Base-by-base conservation (phyloP, 1,140 invertebrate genomes). In the Plodia interpunctella region DNA sequence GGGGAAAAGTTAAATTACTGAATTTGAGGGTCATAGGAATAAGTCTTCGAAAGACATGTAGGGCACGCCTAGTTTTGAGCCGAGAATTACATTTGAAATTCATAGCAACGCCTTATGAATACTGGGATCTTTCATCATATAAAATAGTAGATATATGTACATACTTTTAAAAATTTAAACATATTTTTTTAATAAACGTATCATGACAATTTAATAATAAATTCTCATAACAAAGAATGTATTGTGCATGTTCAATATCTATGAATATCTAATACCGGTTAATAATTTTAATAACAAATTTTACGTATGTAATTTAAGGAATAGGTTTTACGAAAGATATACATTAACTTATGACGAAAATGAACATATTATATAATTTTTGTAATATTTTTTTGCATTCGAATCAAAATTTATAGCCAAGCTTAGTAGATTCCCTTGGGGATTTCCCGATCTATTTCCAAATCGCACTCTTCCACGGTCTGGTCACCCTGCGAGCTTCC, bases 1-100 rank as follows among this genome's bases (percentile, higher is more conserved):
- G 87, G 87, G 87, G 87, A 84, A 87, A 89, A 88, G 83, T 89
- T 89, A 89, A 89, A 89, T 89, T 89, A 89, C 87, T 86, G 80
- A 89, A 88, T 89, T 89, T 89, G 85, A 81, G 87, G 87, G 87
- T 88, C 85, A 88, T 83, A 89, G 83, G 74, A 82, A 88, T 87
- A 89, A 87, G 82, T 87, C 87, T 89, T 80, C 62, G 60, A 70
- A 72, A 80, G 78, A 78, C 78, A 79, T 66, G 80, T 63, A 72
- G 68, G 77, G 77, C 68, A 80, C 76, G 81, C 76, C 76, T 64
- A 67, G 73, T 70, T 57, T 76, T 69, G 30, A 60, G 67, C 56
- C 38, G 74, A 73, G 83, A 81, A 84, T 80, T 25, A 25, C 21
- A 87, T 87, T 87, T 79, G 77, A 84, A 80, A 73, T 57, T 55